Evolutionary conservation across 2,888 invertebrate species (phyloP).

Genomic region (Plemyria rubiginata): DNA sequence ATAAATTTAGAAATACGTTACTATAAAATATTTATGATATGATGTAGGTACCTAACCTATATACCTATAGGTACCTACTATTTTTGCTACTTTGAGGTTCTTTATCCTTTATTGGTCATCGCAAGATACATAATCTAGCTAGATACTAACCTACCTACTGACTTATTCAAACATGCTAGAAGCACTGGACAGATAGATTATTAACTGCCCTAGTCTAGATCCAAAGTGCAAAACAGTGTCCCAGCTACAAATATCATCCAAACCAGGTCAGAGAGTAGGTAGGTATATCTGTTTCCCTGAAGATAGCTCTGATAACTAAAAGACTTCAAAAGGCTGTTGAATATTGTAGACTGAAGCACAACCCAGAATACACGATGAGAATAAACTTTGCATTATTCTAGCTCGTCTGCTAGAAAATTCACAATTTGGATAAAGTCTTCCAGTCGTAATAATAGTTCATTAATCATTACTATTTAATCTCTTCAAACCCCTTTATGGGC

Average conservation of each 20-base stretch:
- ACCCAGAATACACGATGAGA: conserved; percentile 25
- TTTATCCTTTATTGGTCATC: no score
- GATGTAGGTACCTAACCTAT: no score
- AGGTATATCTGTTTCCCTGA: not conserved
- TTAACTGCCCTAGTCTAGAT: conserved; percentile 17
- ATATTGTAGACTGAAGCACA: conserved; percentile 2
- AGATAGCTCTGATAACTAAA: conserved; percentile 7
- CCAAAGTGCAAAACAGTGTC: conserved; percentile 25
- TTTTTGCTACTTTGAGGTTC: no score
- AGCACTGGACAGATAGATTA: conserved; percentile 15
- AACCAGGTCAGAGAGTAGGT: conserved; percentile 20
- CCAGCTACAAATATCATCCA: conserved; percentile 12
- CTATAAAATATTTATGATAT: no score
- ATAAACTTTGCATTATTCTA: conserved; percentile 4
- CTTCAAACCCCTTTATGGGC: not conserved
- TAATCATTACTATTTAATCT: conserved; percentile 4
- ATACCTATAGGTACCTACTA: no score
- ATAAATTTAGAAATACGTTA: no score
- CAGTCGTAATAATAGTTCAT: not conserved
- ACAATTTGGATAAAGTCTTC: not conserved
- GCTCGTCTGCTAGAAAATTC: conserved; percentile 10
- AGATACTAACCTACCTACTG: not conserved
- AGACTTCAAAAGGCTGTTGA: conserved; percentile 14
- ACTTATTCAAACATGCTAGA: not conserved
- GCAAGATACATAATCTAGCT: no score